A percentile compares a stretch with the other conserved stretches of the same genome.
Evolutionary conservation across 2,113 vertebrate species (phyloP).

Genomic region (Phocoena sinus): DNA sequence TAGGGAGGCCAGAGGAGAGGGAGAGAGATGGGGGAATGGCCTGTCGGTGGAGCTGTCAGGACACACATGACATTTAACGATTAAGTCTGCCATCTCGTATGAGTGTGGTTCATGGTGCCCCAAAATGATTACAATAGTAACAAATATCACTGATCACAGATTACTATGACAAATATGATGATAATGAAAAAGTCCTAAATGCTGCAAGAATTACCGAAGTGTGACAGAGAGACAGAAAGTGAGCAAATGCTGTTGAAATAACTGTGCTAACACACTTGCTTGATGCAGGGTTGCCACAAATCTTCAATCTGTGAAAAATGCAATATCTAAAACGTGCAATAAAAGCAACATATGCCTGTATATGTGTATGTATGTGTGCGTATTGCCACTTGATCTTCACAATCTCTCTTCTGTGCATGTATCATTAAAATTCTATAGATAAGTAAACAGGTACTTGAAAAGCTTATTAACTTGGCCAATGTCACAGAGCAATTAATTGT

Average conservation of each 20-base stretch:
- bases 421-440: background rate
- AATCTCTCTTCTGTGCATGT: background rate
- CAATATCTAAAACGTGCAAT: background rate
- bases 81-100: background rate
- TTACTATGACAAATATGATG: background rate
- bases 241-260: background rate
- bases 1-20: background rate
- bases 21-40: background rate
- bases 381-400: background rate
- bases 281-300: background rate
- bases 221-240: background rate
- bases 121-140: background rate
- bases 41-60: background rate
- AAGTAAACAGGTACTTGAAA: background rate
- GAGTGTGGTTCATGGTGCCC: background rate
- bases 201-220: background rate
- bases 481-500: background rate
- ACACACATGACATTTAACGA: background rate
- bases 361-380: background rate
- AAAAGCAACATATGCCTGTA: background rate
- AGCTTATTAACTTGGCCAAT: background rate
- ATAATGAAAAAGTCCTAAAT: background rate
- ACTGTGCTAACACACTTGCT: background rate
- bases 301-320: background rate
- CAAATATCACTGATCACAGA: background rate